Conservation (phyloP, 2,797 vertebrate genomes). For the Anguilla anguilla region DNA sequence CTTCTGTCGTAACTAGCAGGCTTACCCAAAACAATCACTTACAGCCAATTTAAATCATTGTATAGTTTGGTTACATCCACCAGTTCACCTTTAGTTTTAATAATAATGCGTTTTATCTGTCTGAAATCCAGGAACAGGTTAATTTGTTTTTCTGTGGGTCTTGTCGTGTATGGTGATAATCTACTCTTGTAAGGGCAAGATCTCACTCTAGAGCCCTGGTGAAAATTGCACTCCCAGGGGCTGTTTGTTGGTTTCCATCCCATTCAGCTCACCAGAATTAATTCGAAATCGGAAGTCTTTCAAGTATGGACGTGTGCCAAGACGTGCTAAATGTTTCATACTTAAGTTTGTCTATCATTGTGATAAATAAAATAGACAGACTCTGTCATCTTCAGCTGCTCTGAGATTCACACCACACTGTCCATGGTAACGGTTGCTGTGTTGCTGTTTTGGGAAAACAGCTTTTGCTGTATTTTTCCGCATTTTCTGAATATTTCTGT, state of each 20-base stretch:
- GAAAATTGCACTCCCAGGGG: neutral
- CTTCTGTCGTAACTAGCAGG: conserved; percentile 41
- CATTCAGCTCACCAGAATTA: neutral
- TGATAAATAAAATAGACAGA: neutral
- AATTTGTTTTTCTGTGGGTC: neutral
- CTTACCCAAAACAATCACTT: conserved; percentile 26
- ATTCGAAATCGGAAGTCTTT: neutral
- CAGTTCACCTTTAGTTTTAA: neutral
- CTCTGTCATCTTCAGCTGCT: neutral
- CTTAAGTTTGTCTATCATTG: neutral
- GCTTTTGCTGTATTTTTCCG: neutral
- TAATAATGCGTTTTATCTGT: neutral
- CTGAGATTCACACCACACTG: neutral
- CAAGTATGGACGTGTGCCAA: neutral
- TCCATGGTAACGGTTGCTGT: conserved; percentile 2
- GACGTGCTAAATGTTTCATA: neutral
- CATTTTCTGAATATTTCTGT: neutral
- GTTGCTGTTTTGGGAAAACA: neutral
- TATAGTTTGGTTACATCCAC: neutral
- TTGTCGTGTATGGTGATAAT: neutral
- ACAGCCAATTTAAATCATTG: neutral
- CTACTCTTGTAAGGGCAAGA: neutral
- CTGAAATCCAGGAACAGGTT: neutral
- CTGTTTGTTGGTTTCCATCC: neutral
- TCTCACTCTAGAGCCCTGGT: neutral